Evolutionary conservation across 2,113 vertebrate genomes (phyloP).

Genomic region (Scopus umbretta): DNA sequence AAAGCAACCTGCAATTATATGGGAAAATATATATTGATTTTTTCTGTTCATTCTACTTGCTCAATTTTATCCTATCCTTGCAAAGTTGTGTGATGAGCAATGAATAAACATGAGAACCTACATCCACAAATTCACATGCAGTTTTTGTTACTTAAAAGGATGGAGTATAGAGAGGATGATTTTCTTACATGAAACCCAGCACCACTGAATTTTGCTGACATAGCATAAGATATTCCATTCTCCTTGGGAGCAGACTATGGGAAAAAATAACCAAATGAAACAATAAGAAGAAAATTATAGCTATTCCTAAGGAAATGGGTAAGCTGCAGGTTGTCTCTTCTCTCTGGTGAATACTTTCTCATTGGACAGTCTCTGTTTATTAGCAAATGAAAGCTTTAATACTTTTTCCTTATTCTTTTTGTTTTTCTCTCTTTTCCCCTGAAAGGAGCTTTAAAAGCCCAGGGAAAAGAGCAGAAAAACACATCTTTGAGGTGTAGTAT

Average conservation of each 20-base stretch:
- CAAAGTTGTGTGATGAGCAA: neutral
- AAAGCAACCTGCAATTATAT: neutral
- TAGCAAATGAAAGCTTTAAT: neutral
- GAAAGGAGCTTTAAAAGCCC: neutral
- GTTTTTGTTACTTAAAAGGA: neutral
- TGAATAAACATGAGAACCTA: neutral
- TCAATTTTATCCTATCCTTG: neutral
- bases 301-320: neutral
- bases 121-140: neutral
- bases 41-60: neutral
- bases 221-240: neutral
- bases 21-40: neutral
- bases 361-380: neutral
- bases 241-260: neutral
- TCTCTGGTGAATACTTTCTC: neutral
- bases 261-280: slow-evolving; percentile 6
- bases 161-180: neutral
- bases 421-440: neutral
- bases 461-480: neutral
- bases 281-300: neutral
- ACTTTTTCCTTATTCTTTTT: slow-evolving; percentile 34
- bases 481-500: neutral
- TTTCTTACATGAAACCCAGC: neutral
- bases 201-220: neutral
- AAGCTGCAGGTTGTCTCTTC: neutral